These are phyloP conservation scores for Zonitis immaculata DNA, from an alignment of 2,888 invertebrate species.

Conservation along the genomic window DNA sequence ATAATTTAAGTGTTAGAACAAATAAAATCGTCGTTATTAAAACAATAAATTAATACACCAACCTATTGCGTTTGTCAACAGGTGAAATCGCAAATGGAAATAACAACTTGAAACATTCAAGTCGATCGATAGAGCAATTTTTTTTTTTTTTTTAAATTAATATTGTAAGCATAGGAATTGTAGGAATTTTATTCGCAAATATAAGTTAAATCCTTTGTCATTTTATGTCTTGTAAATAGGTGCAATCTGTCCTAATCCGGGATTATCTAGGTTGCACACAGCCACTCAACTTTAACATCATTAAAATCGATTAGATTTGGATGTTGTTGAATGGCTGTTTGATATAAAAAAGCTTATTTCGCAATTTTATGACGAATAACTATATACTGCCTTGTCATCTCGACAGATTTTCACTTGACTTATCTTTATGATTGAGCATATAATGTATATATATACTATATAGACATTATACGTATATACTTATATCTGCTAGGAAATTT, in stretches of 20 bases:
- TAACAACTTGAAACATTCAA: background rate
- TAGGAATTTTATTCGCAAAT: constrained; percentile 21
- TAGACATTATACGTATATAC: no score
- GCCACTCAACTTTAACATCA: constrained; percentile 27
- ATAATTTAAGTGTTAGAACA: no score
- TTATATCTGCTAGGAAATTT: no score
- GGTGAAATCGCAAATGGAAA: background rate
- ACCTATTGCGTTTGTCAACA: background rate
- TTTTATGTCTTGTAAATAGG: constrained; percentile 32
- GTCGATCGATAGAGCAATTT: background rate
- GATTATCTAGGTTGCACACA: constrained; percentile 32
- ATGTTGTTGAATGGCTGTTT: constrained; percentile 25
- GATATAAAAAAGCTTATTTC: constrained; percentile 25
- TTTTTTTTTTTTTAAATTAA: background rate
- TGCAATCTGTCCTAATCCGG: constrained; percentile 32
- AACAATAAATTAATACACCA: no score
- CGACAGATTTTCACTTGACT: constrained; percentile 16
- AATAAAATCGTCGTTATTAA: no score
- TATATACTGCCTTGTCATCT: constrained; percentile 3
- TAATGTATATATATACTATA: no score
- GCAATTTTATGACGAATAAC: constrained; percentile 20
- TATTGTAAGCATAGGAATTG: background rate
- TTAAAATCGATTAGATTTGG: constrained; percentile 32
- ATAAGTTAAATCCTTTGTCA: constrained; percentile 26
- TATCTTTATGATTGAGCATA: constrained; percentile 23